Evolutionary conservation across 2,113 vertebrate genomes (phyloP).

Genomic region (Pterophyllum scalare): DNA sequence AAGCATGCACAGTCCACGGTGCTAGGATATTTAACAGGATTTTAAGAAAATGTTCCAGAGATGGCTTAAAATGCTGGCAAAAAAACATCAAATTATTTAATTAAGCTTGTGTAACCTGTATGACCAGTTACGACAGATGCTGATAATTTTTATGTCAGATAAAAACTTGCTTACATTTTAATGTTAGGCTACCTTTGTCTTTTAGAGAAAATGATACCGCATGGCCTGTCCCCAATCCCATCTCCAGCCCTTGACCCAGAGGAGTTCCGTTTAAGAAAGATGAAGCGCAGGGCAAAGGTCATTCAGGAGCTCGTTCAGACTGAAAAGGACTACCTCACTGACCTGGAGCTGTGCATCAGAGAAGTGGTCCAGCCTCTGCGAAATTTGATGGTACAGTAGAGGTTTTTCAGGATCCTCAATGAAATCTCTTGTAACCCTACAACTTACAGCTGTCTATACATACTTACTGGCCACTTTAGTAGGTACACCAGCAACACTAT

Average conservation of each 20-base stretch:
- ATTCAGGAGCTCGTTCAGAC: slow-evolving; percentile 93
- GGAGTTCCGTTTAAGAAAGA: slow-evolving; percentile 83
- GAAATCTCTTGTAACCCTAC: background rate
- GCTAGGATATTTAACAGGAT: slow-evolving; percentile 13
- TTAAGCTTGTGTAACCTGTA: background rate
- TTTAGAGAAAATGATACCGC: slow-evolving; percentile 91
- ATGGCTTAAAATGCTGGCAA: slow-evolving; percentile 27
- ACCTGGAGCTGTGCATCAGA: slow-evolving; percentile 89
- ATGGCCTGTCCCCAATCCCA: slow-evolving; percentile 60
- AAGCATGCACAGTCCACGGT: slow-evolving; percentile 17
- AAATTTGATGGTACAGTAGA: slow-evolving; percentile 83
- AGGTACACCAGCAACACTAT: background rate
- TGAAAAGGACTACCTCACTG: slow-evolving; percentile 88
- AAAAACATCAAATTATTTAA: background rate
- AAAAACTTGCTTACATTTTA: background rate
- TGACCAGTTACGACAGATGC: background rate
- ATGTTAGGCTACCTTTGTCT: background rate
- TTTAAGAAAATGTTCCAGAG: slow-evolving; percentile 10
- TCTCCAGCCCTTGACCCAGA: slow-evolving; percentile 78
- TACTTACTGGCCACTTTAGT: background rate
- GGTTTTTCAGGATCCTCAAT: background rate
- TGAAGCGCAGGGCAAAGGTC: slow-evolving; percentile 89
- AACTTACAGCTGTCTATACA: background rate
- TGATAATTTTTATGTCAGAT: background rate
- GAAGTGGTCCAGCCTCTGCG: slow-evolving; percentile 91